Base-by-base conservation (phyloP, 2,797 vertebrate genomes). In the Anabacerthia variegaticeps region DNA sequence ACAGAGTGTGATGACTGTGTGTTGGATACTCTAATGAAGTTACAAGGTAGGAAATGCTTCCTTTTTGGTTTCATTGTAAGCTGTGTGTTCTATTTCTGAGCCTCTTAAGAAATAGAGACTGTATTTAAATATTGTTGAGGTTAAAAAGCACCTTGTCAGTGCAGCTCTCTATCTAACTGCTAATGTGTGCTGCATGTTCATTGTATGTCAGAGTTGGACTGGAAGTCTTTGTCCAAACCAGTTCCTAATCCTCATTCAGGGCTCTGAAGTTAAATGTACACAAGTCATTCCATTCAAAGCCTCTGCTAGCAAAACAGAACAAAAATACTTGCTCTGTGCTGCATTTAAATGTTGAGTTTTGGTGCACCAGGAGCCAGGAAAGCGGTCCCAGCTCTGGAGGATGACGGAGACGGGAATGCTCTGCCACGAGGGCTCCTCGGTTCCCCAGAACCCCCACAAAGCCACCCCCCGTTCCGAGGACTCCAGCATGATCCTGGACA, bases 381-480 rank as follows among this genome's bases (percentile, higher is more conserved):
- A 99, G 95, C 98, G 99, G 11, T 99, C 99, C 23, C 99, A 99
- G 97, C 98, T 99, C 62, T 99, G 99, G 99, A 98, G 99, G 90
- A 99, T 99, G 99, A 99, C 97, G 0, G 98, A 98, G 4, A 92
- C 96, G 0, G 99, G 99, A 61, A 99, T 99, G 99, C 97, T 99
- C 52, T 99, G 99, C 93, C 99, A 99, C 2, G 99, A 99, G 93
- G 99, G 99, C 58, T 99, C 99, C 1, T 99, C 99, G 5, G 99
- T 99, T 15, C 99, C 99, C 7, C 99, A 99, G 90, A 98, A 98
- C 83, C 98, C 98, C 23, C 99, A 98, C 63, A 99, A 99, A 83
- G 98, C 98, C 1, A 98, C 98, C 59, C 97, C 98, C 14, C 98
- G 98, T 3, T 98, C 98, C 1, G 92, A 98, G 2, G 98, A 99